phyloP scores from a whole-genome alignment of 1,140 invertebrate species.

The Bacillus rossius region DNA sequence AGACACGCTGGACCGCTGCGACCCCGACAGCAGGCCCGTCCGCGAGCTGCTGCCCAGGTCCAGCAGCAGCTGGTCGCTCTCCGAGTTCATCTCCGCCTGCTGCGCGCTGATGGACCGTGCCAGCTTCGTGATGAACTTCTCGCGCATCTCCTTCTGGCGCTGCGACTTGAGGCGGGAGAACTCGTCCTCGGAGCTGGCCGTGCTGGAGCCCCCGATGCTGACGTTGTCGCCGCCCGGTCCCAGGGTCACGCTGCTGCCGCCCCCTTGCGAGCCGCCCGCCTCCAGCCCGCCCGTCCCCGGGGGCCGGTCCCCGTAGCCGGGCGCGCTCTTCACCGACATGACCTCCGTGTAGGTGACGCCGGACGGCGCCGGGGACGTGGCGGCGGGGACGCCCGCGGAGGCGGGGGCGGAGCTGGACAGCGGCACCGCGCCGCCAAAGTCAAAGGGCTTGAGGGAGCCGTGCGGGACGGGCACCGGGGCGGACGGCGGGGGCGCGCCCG shows the following conservation, averaged over 20 bases:
- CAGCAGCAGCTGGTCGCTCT: conserved; percentile 7
- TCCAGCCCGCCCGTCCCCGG: not conserved
- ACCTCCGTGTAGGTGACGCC: not conserved
- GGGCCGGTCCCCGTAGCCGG: not conserved
- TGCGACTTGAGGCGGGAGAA: conserved; percentile 47
- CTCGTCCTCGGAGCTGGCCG: conserved; percentile 40
- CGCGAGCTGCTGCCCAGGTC: not conserved
- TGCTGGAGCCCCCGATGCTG: conserved; percentile 7
- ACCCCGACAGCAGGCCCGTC: not conserved
- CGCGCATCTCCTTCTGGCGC: conserved; percentile 43
- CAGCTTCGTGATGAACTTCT: conserved; percentile 43
- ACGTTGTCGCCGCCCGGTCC: conserved; percentile 1
- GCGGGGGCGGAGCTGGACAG: conserved; percentile 6
- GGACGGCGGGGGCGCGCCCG: conserved; percentile 2
- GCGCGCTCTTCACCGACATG: not conserved
- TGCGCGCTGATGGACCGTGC: conserved; percentile 42
- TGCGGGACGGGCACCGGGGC: conserved; percentile 8
- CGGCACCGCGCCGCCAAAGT: not conserved
- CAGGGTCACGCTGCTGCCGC: not conserved
- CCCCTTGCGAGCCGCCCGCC: not conserved
- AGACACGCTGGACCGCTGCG: not conserved
- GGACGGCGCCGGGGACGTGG: conserved; percentile 7
- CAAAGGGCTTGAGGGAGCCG: not conserved
- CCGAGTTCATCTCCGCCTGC: conserved; percentile 3
- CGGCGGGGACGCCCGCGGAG: not conserved